Base-by-base conservation (phyloP, 2,888 invertebrate genomes). In the Pomacea canaliculata region DNA sequence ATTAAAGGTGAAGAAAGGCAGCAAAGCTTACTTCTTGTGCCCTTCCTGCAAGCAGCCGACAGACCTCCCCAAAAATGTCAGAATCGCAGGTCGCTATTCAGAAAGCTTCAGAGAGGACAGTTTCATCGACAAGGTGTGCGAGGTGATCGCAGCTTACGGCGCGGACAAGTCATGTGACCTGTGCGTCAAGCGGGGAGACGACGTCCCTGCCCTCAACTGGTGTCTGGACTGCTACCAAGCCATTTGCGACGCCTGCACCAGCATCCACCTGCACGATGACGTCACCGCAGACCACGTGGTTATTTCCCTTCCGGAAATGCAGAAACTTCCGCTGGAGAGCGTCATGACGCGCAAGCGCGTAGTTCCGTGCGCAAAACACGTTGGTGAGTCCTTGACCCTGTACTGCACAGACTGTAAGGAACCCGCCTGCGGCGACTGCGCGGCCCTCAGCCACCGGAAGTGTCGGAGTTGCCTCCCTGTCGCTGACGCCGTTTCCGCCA, bases 211-310 rank as follows among this genome's bases (percentile, higher is more conserved):
- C 1, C 77, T 79, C 18, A 78, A 83, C 73, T 86, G 85, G 85
- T 73, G 87, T 77, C 82, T 82, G 78, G 86, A 87, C 67, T 87
- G 87, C 63, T 82, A 80, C 70, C 86, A 87, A 49, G 84, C 85
- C 9, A 49, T 86, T 18, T 87, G 87, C 76, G 83, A 83, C 16
- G 63, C 78, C 1, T 87, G 87, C 74, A 77, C 79, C 12, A 83
- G 62, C 74, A 51, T 85, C 7, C 87, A 87, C 77, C 73, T 84
- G 7, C 84, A 84, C 72, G 85, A 83, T 0, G 83, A 82, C 59
- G 80, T 82, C 18, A 86, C 85, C 16, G 77, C 84, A 51, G 79
- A 81, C 48, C 87, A 87, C 71, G 62, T 79, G 9, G 81, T 86
- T 65, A 76, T 84, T 60, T 77, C 82, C 5, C 71, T 86, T 7